phyloP scores from a whole-genome alignment of 2,113 vertebrate genomes.

The Saimiri boliviensis region DNA sequence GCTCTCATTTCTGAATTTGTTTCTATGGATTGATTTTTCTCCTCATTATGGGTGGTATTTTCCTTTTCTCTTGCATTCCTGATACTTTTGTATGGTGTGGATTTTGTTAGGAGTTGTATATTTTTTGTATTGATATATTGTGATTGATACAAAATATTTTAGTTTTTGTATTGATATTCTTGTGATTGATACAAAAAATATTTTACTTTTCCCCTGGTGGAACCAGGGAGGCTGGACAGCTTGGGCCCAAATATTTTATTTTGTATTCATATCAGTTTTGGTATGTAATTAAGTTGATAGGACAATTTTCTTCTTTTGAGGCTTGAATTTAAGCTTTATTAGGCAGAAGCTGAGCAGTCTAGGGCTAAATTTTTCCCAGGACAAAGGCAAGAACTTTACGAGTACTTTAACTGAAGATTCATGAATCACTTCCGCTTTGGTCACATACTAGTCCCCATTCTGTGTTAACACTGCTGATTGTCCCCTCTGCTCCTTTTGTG shows the following conservation, averaged over 20 bases:
- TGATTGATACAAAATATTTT: not conserved
- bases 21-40: not conserved
- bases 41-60: not conserved
- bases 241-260: not conserved
- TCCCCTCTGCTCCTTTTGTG: not conserved
- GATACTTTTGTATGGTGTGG: not conserved
- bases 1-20: not conserved
- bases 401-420: not conserved
- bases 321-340: not conserved
- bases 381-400: not conserved
- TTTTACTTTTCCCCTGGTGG: too few relatives aligned
- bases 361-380: not conserved
- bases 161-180: too few relatives aligned
- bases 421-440: not conserved
- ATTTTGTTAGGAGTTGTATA: not conserved
- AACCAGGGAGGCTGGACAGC: too few relatives aligned
- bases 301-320: not conserved
- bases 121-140: not conserved
- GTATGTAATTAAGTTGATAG: not conserved
- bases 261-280: not conserved
- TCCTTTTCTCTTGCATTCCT: not conserved
- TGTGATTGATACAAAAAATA: too few relatives aligned
- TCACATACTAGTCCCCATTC: not conserved
- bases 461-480: not conserved
- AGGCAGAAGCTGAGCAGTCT: not conserved